Evolutionary conservation across 2,888 invertebrate species (phyloP).

Genomic region (Temnothorax rugatulus): DNA sequence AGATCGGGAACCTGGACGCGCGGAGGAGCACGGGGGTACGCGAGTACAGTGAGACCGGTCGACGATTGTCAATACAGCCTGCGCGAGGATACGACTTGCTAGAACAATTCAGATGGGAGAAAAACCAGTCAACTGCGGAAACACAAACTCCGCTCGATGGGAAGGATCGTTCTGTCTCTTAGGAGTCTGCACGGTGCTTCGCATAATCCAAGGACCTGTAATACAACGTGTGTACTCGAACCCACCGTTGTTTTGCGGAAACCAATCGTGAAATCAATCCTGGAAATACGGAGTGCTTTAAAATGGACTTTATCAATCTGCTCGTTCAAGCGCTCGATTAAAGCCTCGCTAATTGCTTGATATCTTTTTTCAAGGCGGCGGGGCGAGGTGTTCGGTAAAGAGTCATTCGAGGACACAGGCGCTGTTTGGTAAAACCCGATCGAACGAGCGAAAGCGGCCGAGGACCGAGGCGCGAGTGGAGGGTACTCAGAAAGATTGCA

Average conservation of each 20-base stretch:
- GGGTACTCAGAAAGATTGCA: slow-evolving; percentile 42
- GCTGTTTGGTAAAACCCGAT: slow-evolving; percentile 20
- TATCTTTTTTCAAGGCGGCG: not conserved
- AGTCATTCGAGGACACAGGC: not conserved
- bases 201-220: not conserved
- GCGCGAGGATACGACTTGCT: slow-evolving; percentile 36
- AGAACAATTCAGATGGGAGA: slow-evolving; percentile 33
- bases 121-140: slow-evolving; percentile 28
- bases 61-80: slow-evolving; percentile 62
- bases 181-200: not conserved
- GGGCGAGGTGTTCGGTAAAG: not conserved
- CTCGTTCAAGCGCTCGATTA: too few relatives aligned
- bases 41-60: slow-evolving; percentile 61
- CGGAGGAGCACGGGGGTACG: slow-evolving; percentile 39
- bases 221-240: not conserved
- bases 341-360: not conserved
- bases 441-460: slow-evolving; percentile 29
- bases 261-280: not conserved
- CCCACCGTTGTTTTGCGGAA: not conserved
- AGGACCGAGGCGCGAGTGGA: slow-evolving; percentile 9
- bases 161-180: not conserved
- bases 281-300: not conserved
- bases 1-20: slow-evolving; percentile 57
- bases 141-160: not conserved
- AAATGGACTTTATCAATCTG: not conserved